Base-by-base conservation (phyloP, 2,888 invertebrate genomes). In the Dicycla oo region DNA sequence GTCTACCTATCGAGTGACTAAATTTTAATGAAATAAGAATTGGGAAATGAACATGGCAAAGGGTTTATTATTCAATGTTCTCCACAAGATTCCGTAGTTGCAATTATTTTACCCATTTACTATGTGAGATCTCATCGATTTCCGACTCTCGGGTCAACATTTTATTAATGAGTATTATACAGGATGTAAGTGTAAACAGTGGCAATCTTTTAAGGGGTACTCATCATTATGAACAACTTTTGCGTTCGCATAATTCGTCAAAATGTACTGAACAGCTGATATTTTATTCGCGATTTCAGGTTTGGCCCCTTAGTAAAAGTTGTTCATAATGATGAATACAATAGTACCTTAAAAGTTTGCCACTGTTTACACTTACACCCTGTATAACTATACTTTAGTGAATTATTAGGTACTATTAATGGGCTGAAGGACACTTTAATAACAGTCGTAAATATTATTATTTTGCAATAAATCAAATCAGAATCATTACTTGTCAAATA, bases 401-500 rank as follows among this genome's bases (percentile, higher is more conserved):
- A 71, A 13, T 53, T n/a, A 53, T 40, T 54, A 47, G 20, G 23
- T 13, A 43, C n/a, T 26, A n/a, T 65, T 57, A 49, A n/a, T 43
- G 7, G 15, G 20, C 56, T 76, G n/a, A n/a, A 26, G 20, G 45
- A 15, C 38, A 40, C 8, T 38, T 51, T 45, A 51, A 58, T 45
- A n/a, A 18, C 38, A 51, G 6, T 58, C 23, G 6, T 51, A 51
- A 57, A 45, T 45, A 51, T 69, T 69, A 20, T 38, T 30, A 38
- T 40, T 45, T 34, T 23, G 15, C 15, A 40, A 53, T 53, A 47
- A 53, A 69, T 53, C 60, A 40, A 45, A 58, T 54, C 18, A 40
- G 38, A 62, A 40, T 49, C 18, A 43, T 34, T 18, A 45, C 13
- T 49, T n/a, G n/a, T 73, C 26, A n/a, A 62, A 26, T 57, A 51